Evolutionary conservation across 2,888 invertebrate species (phyloP).

Genomic region (Aleiodes testaceus): DNA sequence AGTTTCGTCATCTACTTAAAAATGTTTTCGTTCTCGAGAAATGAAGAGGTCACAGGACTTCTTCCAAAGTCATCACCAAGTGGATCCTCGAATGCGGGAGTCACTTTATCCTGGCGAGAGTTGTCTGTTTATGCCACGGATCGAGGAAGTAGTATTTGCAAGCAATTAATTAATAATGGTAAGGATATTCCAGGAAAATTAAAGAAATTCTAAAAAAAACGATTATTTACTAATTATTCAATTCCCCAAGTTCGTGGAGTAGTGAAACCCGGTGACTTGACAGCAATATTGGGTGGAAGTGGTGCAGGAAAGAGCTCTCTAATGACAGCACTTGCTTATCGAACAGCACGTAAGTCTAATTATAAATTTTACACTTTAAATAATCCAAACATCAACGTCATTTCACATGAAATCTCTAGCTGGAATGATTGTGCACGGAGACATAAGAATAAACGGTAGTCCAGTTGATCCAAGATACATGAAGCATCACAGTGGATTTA

Average conservation of each 20-base stretch:
- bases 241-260: conserved; percentile 82
- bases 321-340: conserved; percentile 87
- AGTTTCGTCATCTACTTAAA: neutral
- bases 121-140: conserved; percentile 80
- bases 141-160: conserved; percentile 74
- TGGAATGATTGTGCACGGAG: conserved; percentile 83
- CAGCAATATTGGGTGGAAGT: conserved; percentile 89
- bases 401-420: conserved; percentile 70
- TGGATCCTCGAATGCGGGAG: conserved; percentile 69
- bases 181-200: conserved; percentile 46
- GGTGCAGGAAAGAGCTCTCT: conserved; percentile 94
- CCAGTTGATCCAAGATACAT: conserved; percentile 81
- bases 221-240: neutral
- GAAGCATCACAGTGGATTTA: conserved; percentile 88
- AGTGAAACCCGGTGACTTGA: conserved; percentile 85
- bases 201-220: too few relatives aligned
- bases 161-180: conserved; percentile 87
- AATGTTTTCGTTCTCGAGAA: neutral
- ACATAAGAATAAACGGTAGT: conserved; percentile 85
- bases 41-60: conserved; percentile 24
- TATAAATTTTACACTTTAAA: neutral
- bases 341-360: conserved; percentile 80
- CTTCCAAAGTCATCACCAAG: conserved; percentile 31
- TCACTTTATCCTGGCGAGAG: conserved; percentile 87
- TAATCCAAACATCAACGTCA: too few relatives aligned